Percentiles rank a stretch among this genome's conserved stretches.
Evolutionary conservation across 1,140 invertebrate genomes (phyloP).

Genomic region (Hylyphantes graminicola): DNA sequence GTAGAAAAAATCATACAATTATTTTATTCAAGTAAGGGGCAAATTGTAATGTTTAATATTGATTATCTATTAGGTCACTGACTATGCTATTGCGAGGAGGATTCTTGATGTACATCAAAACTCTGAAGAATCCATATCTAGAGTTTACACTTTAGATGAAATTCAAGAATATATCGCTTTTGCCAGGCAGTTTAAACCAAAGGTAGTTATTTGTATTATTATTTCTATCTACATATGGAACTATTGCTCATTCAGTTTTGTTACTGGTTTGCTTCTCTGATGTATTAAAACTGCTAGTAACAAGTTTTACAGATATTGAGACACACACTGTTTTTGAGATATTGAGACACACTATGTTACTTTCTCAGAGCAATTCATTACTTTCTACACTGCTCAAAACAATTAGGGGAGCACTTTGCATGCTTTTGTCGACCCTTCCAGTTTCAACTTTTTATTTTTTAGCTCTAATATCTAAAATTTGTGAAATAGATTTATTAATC

Average conservation of each 20-base stretch:
- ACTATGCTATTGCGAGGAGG: conserved; percentile 95
- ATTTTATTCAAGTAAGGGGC: no score
- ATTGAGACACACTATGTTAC: neutral
- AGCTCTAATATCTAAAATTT: no score
- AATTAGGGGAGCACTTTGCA: no score
- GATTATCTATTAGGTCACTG: conserved; percentile 74
- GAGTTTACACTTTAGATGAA: conserved; percentile 86
- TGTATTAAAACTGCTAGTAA: neutral
- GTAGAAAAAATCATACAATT: no score
- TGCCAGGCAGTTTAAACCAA: conserved; percentile 95
- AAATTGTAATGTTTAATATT: neutral
- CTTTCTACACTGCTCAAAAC: no score
- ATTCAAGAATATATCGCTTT: conserved; percentile 95
- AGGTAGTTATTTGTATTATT: conserved; percentile 73
- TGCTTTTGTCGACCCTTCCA: no score
- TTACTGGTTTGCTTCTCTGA: neutral
- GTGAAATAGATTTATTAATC: no score
- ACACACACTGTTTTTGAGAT: neutral
- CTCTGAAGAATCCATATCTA: conserved; percentile 79
- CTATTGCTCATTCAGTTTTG: neutral
- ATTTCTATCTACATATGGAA: neutral
- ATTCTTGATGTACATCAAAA: conserved; percentile 95
- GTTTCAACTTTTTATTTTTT: no score
- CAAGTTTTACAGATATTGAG: neutral
- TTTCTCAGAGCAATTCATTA: no score